Conservation (phyloP, 2,888 invertebrate genomes). For the Podabrus alpinus region DNA sequence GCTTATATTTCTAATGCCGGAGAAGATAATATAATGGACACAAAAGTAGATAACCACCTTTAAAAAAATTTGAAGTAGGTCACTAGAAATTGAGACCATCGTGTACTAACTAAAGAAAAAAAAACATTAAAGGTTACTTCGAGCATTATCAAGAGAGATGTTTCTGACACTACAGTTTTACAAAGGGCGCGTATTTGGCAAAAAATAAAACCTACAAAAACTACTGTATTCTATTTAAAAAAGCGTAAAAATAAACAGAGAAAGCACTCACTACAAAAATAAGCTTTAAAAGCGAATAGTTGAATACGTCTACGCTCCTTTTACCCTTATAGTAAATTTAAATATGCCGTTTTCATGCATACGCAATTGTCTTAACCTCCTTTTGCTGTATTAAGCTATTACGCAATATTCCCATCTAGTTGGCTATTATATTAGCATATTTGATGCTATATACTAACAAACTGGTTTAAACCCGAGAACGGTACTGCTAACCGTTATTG, state of each 20-base stretch:
- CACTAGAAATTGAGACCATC: conserved; percentile 11
- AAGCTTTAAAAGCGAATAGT: conserved; percentile 14
- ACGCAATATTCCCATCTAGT: conserved; percentile 51
- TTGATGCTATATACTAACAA: conserved; percentile 49
- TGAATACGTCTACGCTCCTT: conserved; percentile 15
- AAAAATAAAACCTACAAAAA: conserved; percentile 11
- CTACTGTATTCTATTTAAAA: conserved; percentile 22
- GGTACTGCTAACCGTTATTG: conserved; percentile 33
- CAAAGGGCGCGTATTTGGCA: conserved; percentile 16
- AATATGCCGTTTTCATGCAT: conserved; percentile 40
- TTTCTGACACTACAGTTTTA: conserved; percentile 15
- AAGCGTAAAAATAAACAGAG: conserved; percentile 17
- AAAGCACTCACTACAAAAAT: conserved; percentile 20
- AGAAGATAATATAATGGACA: conserved; percentile 8
- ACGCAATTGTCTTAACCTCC: conserved; percentile 50
- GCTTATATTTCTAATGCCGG: conserved; percentile 10
- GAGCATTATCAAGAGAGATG: conserved; percentile 1
- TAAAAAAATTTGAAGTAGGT: conserved; percentile 8
- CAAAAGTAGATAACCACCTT: conserved; percentile 4
- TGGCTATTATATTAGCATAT: conserved; percentile 54
- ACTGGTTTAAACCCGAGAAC: conserved; percentile 42
- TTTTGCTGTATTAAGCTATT: conserved; percentile 49
- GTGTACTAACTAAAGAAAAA: neutral
- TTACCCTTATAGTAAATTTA: conserved; percentile 14
- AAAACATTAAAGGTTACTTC: conserved; percentile 12